Percentiles rank a stretch among this genome's conserved stretches.
Conservation (phyloP, 2,113 vertebrate genomes). For the Galeopterus variegatus region DNA sequence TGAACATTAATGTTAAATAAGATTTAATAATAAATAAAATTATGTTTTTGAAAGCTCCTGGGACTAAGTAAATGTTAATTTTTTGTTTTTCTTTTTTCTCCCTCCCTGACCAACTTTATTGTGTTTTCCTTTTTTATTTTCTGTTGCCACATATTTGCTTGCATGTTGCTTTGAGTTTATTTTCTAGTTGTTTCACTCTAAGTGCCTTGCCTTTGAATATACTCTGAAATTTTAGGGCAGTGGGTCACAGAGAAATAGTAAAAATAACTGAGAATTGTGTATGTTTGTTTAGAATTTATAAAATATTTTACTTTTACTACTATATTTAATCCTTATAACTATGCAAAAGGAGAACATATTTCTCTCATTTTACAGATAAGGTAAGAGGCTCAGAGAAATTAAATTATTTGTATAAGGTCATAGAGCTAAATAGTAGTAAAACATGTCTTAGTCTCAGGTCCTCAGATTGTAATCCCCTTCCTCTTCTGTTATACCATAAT, state of each 20-base stretch:
- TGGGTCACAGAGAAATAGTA: neutral
- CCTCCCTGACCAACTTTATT: neutral
- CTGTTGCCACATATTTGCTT: neutral
- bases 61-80: neutral
- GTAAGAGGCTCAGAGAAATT: conserved; percentile 38
- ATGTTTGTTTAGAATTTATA: neutral
- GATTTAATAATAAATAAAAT: neutral
- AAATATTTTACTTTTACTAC: neutral
- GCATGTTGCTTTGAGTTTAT: conserved; percentile 23
- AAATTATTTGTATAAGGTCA: conserved; percentile 6
- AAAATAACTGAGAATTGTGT: conserved; percentile 29
- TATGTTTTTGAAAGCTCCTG: conserved; percentile 14
- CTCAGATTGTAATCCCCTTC: neutral
- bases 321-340: conserved; percentile 43
- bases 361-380: neutral
- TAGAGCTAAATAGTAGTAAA: conserved; percentile 23
- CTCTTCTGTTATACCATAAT: neutral
- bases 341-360: conserved; percentile 6
- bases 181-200: conserved; percentile 13
- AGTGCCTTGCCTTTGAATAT: neutral
- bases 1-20: too few species aligned
- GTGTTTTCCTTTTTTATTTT: conserved; percentile 37
- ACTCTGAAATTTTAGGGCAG: neutral
- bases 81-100: neutral
- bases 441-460: neutral